Evolutionary conservation across 2,113 vertebrate genomes (phyloP).

Genomic region (Mellivora capensis): DNA sequence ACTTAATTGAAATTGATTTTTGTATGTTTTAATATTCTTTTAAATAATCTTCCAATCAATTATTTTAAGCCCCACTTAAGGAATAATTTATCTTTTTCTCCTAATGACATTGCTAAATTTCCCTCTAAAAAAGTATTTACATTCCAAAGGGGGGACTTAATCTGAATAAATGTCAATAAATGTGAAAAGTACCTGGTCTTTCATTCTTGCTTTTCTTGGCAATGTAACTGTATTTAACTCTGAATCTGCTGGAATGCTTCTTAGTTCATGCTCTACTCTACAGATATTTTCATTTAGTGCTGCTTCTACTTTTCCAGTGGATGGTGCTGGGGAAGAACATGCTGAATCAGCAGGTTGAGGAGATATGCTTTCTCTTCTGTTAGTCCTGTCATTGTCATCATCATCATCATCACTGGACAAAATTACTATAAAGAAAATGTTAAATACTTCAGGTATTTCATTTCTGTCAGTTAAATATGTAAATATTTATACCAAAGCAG

Average conservation of each 20-base stretch:
- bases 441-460: conserved; percentile 69
- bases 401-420: conserved; percentile 95
- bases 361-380: conserved; percentile 90
- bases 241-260: conserved; percentile 85
- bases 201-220: conserved; percentile 92
- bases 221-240: conserved; percentile 83
- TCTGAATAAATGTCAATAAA: background rate
- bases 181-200: conserved; percentile 88
- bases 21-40: background rate
- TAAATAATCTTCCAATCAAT: background rate
- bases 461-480: conserved; percentile 47
- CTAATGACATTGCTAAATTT: background rate
- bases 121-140: background rate
- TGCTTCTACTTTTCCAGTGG: conserved; percentile 92
- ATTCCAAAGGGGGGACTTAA: background rate
- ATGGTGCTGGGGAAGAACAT: conserved; percentile 92
- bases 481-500: background rate
- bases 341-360: conserved; percentile 93
- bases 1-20: background rate
- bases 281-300: conserved; percentile 88
- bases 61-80: background rate
- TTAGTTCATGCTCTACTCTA: conserved; percentile 84
- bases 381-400: conserved; percentile 86
- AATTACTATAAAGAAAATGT: conserved; percentile 87
- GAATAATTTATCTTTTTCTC: background rate